Percentiles rank a stretch among this genome's conserved stretches.
Conservation (phyloP, 92 coral and sea anemone species). For the Porites evermanni region DNA sequence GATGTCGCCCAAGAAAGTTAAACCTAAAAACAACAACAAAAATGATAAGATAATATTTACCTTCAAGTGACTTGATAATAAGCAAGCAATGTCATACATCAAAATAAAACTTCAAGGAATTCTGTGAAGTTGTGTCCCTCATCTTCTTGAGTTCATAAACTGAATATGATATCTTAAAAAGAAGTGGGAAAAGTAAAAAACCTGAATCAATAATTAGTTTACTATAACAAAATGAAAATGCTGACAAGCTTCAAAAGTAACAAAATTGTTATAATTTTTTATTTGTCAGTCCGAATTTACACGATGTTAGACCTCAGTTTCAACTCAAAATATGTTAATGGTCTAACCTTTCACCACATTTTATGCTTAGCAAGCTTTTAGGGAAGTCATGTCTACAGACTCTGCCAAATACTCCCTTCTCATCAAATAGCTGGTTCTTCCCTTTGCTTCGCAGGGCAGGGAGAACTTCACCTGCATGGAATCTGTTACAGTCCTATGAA, state of each 20-base stretch:
- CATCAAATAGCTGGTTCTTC: constrained; percentile 72
- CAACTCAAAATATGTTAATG: not conserved
- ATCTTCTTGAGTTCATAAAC: constrained; percentile 66
- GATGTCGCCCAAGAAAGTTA: not conserved
- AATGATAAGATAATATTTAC: not conserved
- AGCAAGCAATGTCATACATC: constrained; percentile 69
- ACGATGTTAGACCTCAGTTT: not conserved
- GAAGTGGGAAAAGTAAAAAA: constrained; percentile 19
- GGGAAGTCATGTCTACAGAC: constrained; percentile 79
- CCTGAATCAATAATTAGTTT: not conserved
- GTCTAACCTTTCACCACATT: constrained; percentile 76
- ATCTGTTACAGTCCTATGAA: constrained; percentile 66
- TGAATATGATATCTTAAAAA: constrained; percentile 65
- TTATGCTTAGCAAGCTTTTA: constrained; percentile 61
- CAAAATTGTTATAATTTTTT: not conserved
- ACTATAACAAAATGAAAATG: not conserved
- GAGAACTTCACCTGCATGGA: constrained; percentile 83
- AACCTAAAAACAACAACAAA: not conserved
- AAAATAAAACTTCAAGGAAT: constrained; percentile 26
- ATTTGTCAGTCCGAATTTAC: not conserved
- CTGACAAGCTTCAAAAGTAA: not conserved
- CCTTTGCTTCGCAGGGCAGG: constrained; percentile 74
- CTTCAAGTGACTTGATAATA: constrained; percentile 55
- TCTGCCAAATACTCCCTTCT: constrained; percentile 73
- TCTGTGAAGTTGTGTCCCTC: constrained; percentile 19